These are phyloP conservation scores for Caerostris extrusa DNA, from an alignment of 1,140 invertebrate species.

Conservation along the genomic window DNA sequence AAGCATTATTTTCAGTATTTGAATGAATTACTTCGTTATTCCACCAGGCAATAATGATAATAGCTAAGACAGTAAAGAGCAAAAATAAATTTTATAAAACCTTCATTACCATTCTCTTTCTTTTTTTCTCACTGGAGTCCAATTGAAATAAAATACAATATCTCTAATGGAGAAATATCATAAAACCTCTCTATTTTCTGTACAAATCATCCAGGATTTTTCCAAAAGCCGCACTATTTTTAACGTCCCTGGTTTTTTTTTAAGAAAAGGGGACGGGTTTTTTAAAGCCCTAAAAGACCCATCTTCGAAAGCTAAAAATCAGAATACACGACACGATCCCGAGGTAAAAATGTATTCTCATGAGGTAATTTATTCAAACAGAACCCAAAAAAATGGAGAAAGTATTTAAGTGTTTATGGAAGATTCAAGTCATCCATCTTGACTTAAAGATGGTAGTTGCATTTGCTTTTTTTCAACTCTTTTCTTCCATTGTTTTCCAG, in stretches of 20 bases:
- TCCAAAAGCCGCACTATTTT: neutral
- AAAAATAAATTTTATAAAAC: too few relatives aligned
- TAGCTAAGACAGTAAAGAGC: too few relatives aligned
- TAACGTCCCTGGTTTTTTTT: neutral
- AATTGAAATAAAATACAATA: neutral
- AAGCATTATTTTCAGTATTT: too few relatives aligned
- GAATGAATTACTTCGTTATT: too few relatives aligned
- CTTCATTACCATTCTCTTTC: too few relatives aligned
- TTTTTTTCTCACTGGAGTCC: neutral
- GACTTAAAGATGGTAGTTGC: constrained; percentile 43
- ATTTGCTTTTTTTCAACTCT: neutral
- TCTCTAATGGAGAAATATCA: neutral
- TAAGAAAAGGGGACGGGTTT: too few relatives aligned
- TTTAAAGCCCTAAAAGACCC: neutral
- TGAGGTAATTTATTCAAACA: constrained; percentile 60
- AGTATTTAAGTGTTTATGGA: constrained; percentile 64
- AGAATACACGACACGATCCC: constrained; percentile 19
- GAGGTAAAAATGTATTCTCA: constrained; percentile 43
- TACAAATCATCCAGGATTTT: neutral
- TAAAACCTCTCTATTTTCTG: neutral
- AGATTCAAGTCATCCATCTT: constrained; percentile 34
- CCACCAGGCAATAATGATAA: too few relatives aligned
- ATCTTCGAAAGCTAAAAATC: neutral
- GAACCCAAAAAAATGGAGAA: constrained; percentile 46
- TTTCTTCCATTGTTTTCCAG: constrained; percentile 27